Base-by-base conservation (phyloP, 1,140 invertebrate genomes). In the Habropoda laboriosa region DNA sequence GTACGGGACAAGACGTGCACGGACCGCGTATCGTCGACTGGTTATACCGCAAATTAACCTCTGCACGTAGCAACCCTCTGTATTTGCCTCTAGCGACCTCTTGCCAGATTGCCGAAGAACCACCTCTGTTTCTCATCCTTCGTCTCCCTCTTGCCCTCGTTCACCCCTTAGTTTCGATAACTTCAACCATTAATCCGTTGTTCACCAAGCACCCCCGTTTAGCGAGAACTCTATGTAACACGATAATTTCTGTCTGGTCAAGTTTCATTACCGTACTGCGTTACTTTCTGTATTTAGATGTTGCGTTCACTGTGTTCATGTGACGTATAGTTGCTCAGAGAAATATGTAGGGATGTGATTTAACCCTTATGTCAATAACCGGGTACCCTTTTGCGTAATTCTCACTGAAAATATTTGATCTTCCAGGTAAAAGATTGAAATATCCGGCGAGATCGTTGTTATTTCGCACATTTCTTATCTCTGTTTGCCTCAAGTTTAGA, bases 11-110 rank as follows among this genome's bases (percentile, higher is more conserved):
- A 10, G 24, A 30, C 24, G 40, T n/a, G 16, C 27, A 6, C 35
- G 61, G 27, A n/a, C 12, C 12, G 40, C 51, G 51, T 38, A 74
- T 79, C 74, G 68, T 42, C 8, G 30, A 13, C 32, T 16, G 58
- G 74, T 27, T 51, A 35, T 21, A 45, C 21, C 53, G 70, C 74
- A 79, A 80, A 84, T 84, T 74, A 84, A 82, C 27, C 58, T 24
- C n/a, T 18, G 40, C n/a, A 42, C 18, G 30, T 49, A 47, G 49
- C 8, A n/a, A n/a, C n/a, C n/a, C n/a, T 10, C n/a, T 30, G 8
- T 71, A 67, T 83, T 83, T 30, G 51, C 68, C 68, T 32, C 61
- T 27, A 27, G 60, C 67, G 30, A 83, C 64, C 16, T 38, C 27
- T 8, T 0, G 12, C 27, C 57, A 30, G 72, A 51, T 53, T 53